phyloP scores from a whole-genome alignment of 1,140 invertebrate species.

The Portunus trituberculatus region DNA sequence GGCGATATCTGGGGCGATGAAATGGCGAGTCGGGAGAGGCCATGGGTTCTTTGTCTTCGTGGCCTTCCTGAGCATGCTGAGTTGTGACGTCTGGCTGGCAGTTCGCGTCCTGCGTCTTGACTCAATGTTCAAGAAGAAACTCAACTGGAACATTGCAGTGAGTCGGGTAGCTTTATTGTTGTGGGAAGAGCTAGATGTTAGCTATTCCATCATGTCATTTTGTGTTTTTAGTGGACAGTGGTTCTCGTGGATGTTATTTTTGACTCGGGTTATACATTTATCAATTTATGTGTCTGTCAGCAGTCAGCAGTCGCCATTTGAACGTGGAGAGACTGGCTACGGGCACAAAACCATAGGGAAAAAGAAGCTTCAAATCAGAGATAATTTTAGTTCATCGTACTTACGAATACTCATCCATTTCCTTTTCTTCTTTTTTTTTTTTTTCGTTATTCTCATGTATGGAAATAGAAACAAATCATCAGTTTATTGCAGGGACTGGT shows the following conservation, averaged over 20 bases:
- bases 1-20: neutral
- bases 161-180: neutral
- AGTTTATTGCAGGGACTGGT: conserved; percentile 47
- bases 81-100: conserved; percentile 44
- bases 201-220: neutral
- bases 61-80: conserved; percentile 43
- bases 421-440: too few species aligned
- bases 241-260: too few species aligned
- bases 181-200: neutral
- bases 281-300: too few species aligned
- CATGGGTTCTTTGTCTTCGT: conserved; percentile 56
- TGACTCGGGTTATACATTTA: too few species aligned
- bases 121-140: neutral
- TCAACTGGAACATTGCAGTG: conserved; percentile 60
- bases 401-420: too few species aligned
- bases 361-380: too few species aligned
- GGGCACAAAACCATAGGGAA: too few species aligned
- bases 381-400: too few species aligned
- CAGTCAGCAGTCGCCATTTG: too few species aligned
- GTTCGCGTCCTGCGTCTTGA: conserved; percentile 41
- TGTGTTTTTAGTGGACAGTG: too few species aligned
- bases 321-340: too few species aligned
- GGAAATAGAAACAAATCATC: neutral
- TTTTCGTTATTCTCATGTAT: neutral
- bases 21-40: conserved; percentile 39